Percentiles rank a stretch among this genome's conserved stretches.
These are phyloP conservation scores for Autographa gamma DNA, from an alignment of 2,888 invertebrate species.

Conservation along the genomic window DNA sequence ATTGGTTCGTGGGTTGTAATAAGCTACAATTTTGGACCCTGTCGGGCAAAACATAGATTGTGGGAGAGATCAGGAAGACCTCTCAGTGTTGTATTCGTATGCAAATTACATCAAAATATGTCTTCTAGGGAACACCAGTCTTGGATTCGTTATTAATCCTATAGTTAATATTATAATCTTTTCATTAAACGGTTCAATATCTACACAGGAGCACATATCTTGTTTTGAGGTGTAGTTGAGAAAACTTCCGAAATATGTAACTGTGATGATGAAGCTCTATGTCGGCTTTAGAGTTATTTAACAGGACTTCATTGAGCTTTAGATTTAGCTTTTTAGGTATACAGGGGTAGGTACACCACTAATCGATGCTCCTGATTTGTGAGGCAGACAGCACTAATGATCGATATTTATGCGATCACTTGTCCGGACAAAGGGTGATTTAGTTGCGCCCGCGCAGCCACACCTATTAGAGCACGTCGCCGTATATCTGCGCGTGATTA, in stretches of 20 bases:
- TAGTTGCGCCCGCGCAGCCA: slow-evolving; percentile 50
- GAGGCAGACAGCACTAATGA: slow-evolving; percentile 46
- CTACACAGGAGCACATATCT: too few species aligned
- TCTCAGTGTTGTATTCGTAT: too few species aligned
- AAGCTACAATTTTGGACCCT: too few species aligned
- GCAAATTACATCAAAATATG: too few species aligned
- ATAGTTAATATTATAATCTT: too few species aligned
- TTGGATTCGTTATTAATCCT: too few species aligned
- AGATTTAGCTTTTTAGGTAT: neutral
- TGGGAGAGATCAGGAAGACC: too few species aligned
- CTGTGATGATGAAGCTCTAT: neutral
- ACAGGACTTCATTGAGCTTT: neutral
- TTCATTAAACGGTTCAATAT: too few species aligned
- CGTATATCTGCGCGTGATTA: slow-evolving; percentile 75
- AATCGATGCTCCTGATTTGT: slow-evolving; percentile 43
- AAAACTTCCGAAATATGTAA: neutral
- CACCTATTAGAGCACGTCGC: slow-evolving; percentile 68
- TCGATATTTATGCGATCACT: slow-evolving; percentile 53
- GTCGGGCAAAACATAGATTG: too few species aligned
- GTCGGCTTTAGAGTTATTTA: neutral
- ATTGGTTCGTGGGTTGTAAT: too few species aligned
- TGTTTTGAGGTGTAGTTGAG: too few species aligned
- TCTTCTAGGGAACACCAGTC: too few species aligned
- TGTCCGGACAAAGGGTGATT: slow-evolving; percentile 71
- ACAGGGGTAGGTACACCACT: slow-evolving; percentile 9